Conservation (phyloP, 2,888 invertebrate genomes). For the Cheilosia impressa region DNA sequence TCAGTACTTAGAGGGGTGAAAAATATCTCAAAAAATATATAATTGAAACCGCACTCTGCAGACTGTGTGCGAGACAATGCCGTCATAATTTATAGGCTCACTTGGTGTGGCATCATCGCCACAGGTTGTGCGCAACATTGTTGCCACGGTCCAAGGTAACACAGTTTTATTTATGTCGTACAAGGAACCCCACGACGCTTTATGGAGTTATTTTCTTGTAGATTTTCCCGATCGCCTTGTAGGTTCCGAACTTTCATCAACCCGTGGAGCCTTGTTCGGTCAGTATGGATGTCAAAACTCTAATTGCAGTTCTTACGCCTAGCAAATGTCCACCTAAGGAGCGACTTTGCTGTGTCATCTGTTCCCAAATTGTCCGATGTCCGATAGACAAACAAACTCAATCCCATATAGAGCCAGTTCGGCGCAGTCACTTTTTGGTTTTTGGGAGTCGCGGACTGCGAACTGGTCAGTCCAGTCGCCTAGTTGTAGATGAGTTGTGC, state of each 20-base stretch:
- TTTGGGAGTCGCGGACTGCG: slow-evolving; percentile 25
- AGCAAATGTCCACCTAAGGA: slow-evolving; percentile 1
- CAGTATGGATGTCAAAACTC: slow-evolving; percentile 1
- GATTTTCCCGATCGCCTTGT: background rate
- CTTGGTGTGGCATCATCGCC: slow-evolving; percentile 33
- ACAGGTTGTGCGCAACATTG: slow-evolving; percentile 61
- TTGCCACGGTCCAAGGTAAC: slow-evolving; percentile 48
- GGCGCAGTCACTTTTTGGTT: slow-evolving; percentile 28
- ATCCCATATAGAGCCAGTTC: slow-evolving; percentile 38
- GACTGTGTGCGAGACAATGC: slow-evolving; percentile 22
- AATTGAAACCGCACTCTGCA: slow-evolving; percentile 32
- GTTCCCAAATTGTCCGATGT: slow-evolving; percentile 10
- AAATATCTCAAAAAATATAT: slow-evolving; percentile 39
- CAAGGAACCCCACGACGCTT: slow-evolving; percentile 58
- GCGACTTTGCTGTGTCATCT: background rate
- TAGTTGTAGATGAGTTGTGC: slow-evolving; percentile 28
- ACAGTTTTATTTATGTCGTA: slow-evolving; percentile 52
- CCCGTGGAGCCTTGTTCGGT: background rate
- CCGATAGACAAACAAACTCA: background rate
- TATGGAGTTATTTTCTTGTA: background rate
- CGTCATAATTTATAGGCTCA: slow-evolving; percentile 52
- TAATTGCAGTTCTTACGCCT: slow-evolving; percentile 31
- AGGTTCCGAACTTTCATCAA: slow-evolving; percentile 18
- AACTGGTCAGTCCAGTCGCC: slow-evolving; percentile 49
- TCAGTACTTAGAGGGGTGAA: slow-evolving; percentile 37